Conservation (phyloP, 2,113 vertebrate genomes). For the Burhinus oedicnemus region DNA sequence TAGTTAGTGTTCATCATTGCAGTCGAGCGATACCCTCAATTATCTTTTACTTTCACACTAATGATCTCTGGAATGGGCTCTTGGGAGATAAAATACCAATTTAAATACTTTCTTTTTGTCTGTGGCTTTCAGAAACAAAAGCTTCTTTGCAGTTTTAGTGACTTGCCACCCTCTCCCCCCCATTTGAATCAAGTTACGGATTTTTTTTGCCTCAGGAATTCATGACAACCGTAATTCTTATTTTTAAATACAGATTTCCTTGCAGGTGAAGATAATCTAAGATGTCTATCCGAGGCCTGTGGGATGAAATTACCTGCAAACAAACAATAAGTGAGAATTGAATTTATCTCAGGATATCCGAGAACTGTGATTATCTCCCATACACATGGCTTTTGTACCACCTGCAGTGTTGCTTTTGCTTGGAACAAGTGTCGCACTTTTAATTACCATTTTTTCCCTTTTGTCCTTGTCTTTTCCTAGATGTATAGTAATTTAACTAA, state of each 20-base stretch:
- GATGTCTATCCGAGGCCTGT: background rate
- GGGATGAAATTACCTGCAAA: background rate
- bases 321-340: conserved; percentile 12
- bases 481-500: background rate
- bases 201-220: background rate
- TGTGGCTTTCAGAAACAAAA: background rate
- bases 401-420: background rate
- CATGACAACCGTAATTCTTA: background rate
- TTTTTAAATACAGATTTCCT: background rate
- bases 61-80: background rate
- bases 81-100: background rate
- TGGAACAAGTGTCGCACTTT: background rate
- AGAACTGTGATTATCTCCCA: background rate
- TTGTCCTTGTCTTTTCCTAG: background rate
- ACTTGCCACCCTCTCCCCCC: background rate
- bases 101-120: background rate
- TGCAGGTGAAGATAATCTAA: background rate
- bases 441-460: background rate
- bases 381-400: background rate
- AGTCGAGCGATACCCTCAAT: background rate
- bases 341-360: background rate
- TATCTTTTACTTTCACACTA: background rate
- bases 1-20: background rate
- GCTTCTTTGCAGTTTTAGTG: background rate
- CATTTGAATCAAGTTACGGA: background rate